phyloP scores from a whole-genome alignment of 1,140 invertebrate genomes.

The Venturia canescens region DNA sequence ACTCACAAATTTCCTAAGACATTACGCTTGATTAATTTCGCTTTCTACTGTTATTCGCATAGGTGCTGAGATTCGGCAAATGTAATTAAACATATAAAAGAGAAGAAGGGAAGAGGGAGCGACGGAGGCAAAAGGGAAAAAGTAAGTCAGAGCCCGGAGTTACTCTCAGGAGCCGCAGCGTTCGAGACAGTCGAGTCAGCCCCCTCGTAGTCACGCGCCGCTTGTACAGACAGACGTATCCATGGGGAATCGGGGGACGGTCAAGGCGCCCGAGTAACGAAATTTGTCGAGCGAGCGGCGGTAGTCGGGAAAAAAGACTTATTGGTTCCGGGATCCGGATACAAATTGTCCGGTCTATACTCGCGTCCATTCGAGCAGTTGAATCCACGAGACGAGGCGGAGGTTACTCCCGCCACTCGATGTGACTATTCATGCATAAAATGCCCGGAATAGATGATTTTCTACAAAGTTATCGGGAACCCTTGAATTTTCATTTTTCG shows the following conservation, averaged over 20 bases:
- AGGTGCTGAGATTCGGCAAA: neutral
- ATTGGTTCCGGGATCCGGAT: conserved; percentile 22
- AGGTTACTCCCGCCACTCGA: too few relatives aligned
- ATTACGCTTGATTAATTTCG: neutral
- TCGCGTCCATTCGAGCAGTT: neutral
- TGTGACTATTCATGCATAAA: too few relatives aligned
- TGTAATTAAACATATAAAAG: neutral
- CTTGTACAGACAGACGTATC: too few relatives aligned
- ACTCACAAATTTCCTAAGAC: neutral
- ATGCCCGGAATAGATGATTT: too few relatives aligned
- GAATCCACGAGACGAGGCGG: conserved; percentile 3
- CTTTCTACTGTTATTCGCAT: neutral
- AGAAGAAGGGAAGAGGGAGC: neutral
- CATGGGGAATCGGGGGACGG: neutral
- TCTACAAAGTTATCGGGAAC: too few relatives aligned
- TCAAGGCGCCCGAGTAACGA: neutral
- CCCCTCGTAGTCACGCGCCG: neutral
- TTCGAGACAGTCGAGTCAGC: conserved; percentile 29
- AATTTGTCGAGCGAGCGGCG: neutral
- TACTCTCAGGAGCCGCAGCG: neutral
- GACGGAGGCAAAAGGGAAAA: neutral
- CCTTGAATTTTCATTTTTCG: too few relatives aligned
- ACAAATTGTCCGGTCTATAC: conserved; percentile 31
- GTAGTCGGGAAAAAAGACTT: neutral
- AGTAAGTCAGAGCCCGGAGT: neutral